phyloP scores from a whole-genome alignment of 2,888 invertebrate genomes.

The Caenorhabditis wallacei region DNA sequence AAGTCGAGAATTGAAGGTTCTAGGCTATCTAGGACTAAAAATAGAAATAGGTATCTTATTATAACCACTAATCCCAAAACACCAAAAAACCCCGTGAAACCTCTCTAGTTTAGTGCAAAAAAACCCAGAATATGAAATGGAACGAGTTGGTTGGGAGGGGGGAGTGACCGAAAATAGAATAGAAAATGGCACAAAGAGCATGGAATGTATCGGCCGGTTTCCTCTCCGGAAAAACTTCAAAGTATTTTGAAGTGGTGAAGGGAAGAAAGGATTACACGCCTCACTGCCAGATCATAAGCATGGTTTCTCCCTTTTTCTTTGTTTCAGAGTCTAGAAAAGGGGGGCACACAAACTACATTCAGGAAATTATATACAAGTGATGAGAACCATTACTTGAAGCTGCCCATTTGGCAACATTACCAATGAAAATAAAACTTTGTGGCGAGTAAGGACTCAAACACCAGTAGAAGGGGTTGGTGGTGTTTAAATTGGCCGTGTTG shows the following conservation, averaged over 20 bases:
- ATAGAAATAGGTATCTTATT: background rate
- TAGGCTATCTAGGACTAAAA: background rate
- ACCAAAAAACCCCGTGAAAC: too few species aligned
- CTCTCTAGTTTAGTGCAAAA: background rate
- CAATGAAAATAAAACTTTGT: constrained; percentile 24
- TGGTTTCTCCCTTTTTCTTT: constrained; percentile 24
- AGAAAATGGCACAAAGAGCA: constrained; percentile 30
- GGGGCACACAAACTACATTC: constrained; percentile 19
- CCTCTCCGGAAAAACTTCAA: constrained; percentile 41
- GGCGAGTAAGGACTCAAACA: constrained; percentile 17
- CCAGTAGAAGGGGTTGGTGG: constrained; percentile 8
- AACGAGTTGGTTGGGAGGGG: background rate
- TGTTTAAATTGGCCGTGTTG: constrained; percentile 15
- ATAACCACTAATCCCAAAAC: background rate
- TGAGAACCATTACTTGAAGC: constrained; percentile 1
- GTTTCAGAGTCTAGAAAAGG: background rate
- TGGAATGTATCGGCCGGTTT: constrained; percentile 10
- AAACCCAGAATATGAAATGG: constrained; percentile 10
- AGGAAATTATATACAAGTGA: constrained; percentile 4
- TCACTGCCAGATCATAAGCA: constrained; percentile 60
- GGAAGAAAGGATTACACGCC: constrained; percentile 65
- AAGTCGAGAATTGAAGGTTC: background rate
- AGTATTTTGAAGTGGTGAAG: constrained; percentile 60
- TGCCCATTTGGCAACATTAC: background rate
- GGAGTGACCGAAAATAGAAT: constrained; percentile 17